phyloP scores from a whole-genome alignment of 2,888 invertebrate species.

The Bruchidius siliquastri region DNA sequence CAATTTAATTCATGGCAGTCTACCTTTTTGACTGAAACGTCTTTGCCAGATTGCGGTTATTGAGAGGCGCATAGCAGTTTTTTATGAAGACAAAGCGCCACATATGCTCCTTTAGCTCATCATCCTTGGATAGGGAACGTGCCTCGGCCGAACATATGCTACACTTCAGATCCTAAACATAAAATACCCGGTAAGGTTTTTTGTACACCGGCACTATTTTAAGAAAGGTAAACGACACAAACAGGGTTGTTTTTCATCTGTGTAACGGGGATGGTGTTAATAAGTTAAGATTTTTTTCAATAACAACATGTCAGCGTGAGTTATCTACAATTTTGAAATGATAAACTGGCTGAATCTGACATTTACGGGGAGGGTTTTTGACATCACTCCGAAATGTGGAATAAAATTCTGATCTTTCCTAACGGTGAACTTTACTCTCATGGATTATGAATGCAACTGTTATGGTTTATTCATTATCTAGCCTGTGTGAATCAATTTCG shows the following conservation, averaged over 20 bases:
- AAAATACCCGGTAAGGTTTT: not conserved
- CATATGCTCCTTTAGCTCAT: not conserved
- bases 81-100: not conserved
- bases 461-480: too few relatives aligned
- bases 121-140: not conserved
- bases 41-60: not conserved
- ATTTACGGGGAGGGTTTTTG: not conserved
- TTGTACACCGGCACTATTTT: not conserved
- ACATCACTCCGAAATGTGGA: too few relatives aligned
- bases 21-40: not conserved
- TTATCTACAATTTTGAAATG: not conserved
- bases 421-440: too few relatives aligned
- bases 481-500: too few relatives aligned
- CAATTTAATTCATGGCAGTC: not conserved
- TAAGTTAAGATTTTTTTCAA: not conserved
- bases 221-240: not conserved
- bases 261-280: not conserved
- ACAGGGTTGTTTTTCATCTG: not conserved
- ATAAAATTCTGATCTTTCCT: too few relatives aligned
- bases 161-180: not conserved
- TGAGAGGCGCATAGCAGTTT: not conserved
- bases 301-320: not conserved
- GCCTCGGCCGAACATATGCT: not conserved
- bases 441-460: too few relatives aligned
- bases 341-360: not conserved